Evolutionary conservation across 2,113 vertebrate species (phyloP), one percentile per base, ranked within the genome.

Genomic region (Notothenia rossii): DNA sequence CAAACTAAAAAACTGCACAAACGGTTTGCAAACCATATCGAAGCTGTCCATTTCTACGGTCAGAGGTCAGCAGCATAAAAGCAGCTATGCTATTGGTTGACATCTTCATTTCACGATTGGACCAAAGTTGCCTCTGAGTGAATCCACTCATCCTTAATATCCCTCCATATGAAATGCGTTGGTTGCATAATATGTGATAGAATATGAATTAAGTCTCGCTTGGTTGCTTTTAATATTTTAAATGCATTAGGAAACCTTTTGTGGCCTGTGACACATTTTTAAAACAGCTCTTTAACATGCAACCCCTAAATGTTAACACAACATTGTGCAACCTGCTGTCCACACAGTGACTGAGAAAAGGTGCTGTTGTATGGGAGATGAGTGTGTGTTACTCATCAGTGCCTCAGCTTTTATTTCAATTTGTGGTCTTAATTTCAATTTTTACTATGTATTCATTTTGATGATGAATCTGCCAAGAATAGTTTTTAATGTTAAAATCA

Each of bases 101-200:
- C 20, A 22, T 4, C 45, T 14, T 54, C 55, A 11, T 48, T 0
- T 15, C 0, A 1, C 12, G 36, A 46, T n/a, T 58, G 61, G 62
- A 67, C 68, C 74, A 83, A 77, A 77, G 55, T 62, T 36, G 17
- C 36, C 36, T 40, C 36, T 40, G 36, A 40, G 36, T 40, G 36
- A 40, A 40, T 40, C 36, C 7, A 40, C 36, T 40, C 36, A 65
- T 51, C 20, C 48, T 58, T 2, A 45, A 68, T 3, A 40, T 6
- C 36, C 36, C 40, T 17, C 36, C 58, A 3, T 48, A 45, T 50
- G n/a, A 69, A 49, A 7, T 36, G 48, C n/a, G 48, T 69, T n/a
- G 25, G 13, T 49, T 15, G 11, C 33, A 58, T 11, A 3, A 50
- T 22, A 53, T 43, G 33, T 43, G 29, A 4, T 10, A 4, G 7